Conservation (phyloP, 1,140 invertebrate species). For the Eurosta solidaginis region DNA sequence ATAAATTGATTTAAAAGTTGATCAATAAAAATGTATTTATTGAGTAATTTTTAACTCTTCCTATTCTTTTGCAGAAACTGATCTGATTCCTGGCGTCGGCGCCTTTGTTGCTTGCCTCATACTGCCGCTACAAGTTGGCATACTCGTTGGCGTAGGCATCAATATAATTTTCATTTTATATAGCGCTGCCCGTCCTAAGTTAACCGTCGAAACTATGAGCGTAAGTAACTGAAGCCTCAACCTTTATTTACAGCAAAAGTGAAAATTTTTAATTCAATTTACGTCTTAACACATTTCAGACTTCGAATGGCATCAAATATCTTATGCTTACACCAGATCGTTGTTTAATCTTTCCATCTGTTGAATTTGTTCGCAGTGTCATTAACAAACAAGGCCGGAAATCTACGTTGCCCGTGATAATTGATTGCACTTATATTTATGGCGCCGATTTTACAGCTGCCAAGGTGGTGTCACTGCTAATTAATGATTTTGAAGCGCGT, state of each 20-base stretch:
- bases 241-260: neutral
- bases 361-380: slow-evolving; percentile 81
- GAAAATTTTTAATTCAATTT: neutral
- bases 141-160: slow-evolving; percentile 83
- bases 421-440: slow-evolving; percentile 83
- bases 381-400: slow-evolving; percentile 78
- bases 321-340: slow-evolving; percentile 83
- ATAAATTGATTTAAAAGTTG: neutral
- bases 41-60: neutral
- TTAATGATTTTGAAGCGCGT: slow-evolving; percentile 72
- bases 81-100: slow-evolving; percentile 79
- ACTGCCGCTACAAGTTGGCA: slow-evolving; percentile 85
- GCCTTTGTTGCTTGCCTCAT: slow-evolving; percentile 85
- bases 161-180: slow-evolving; percentile 89
- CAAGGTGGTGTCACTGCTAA: slow-evolving; percentile 71
- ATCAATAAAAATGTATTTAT: neutral
- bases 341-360: slow-evolving; percentile 85
- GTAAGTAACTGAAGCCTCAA: slow-evolving; percentile 41
- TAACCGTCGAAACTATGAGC: slow-evolving; percentile 73
- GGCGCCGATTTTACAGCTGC: slow-evolving; percentile 82
- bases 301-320: slow-evolving; percentile 70
- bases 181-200: slow-evolving; percentile 85
- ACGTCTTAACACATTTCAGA: slow-evolving; percentile 61
- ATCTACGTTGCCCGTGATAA: slow-evolving; percentile 73
- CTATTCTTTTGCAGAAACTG: slow-evolving; percentile 71